Evolutionary conservation across 2,888 invertebrate species (phyloP), one percentile per base, ranked within the genome.

Genomic region (Tanypteryx hageni): DNA sequence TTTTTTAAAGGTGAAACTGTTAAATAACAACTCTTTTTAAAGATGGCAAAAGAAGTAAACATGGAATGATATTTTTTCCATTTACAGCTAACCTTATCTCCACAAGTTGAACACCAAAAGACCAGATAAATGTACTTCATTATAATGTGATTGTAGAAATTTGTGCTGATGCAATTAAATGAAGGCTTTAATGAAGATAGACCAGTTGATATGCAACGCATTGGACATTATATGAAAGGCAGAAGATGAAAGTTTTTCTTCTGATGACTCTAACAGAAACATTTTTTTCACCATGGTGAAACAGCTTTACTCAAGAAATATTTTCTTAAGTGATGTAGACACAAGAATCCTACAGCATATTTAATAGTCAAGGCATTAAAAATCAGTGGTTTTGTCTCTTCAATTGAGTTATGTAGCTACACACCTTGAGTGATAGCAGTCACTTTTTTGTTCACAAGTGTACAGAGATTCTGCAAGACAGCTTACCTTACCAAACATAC

Each of bases 1-100:
- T n/a, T 89, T 89, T 11, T 31, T 61, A 56, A 83, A 59, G 86
- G 31, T 64, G 44, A 27, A 64, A 89, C 13, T n/a, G 64, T 64
- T 44, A 89, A 44, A n/a, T 18, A 44, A 83, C 83, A 83, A 57
- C n/a, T 83, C 44, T 44, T 44, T 5, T 1, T 44, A 44, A 44
- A 44, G 44, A 44, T 44, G 44, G 3, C 44, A 57, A 57, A 18
- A 57, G n/a, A 83, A n/a, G 44, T 83, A 57, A n/a, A n/a, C 57
- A 44, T 83, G 44, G 10, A 56, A 83, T 83, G 56, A 83, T 57
- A n/a, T 57, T 44, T 57, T 18, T 83, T 83, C 83, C 83, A 83
- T 83, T 18, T 44, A 83, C 83, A 57, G 44, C 44, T 64, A 89
- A 16, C 61, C 44, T 64, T 64, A 64, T 89, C 7, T 44, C 56